phyloP scores from a whole-genome alignment of 2,888 invertebrate genomes.

The Epinotia bilunana region DNA sequence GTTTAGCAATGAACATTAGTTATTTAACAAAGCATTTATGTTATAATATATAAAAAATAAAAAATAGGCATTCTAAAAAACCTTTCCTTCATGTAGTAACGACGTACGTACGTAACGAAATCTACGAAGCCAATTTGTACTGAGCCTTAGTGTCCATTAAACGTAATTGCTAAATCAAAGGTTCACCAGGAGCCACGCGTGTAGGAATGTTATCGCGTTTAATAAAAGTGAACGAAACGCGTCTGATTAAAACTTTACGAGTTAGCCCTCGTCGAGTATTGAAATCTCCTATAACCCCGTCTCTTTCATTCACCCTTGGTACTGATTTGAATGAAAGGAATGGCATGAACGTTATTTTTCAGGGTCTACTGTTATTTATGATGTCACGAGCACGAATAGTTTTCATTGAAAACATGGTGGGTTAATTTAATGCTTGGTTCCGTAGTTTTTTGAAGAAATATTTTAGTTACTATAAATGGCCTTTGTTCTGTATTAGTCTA shows the following conservation, averaged over 20 bases:
- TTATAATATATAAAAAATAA: too few relatives aligned
- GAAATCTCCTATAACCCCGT: not conserved
- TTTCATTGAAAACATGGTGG: constrained; percentile 5
- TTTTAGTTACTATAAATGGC: too few relatives aligned
- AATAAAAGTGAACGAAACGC: constrained; percentile 65
- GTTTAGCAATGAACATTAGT: too few relatives aligned
- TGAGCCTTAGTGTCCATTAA: constrained; percentile 23
- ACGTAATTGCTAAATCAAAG: constrained; percentile 39
- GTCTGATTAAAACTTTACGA: constrained; percentile 77
- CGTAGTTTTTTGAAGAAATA: not conserved
- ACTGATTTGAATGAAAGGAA: not conserved
- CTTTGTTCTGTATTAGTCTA: too few relatives aligned
- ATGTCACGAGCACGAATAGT: constrained; percentile 47
- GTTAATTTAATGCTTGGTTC: constrained; percentile 10
- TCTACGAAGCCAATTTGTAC: constrained; percentile 28
- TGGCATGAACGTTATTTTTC: not conserved
- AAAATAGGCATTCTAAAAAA: too few relatives aligned
- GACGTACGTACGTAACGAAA: constrained; percentile 1
- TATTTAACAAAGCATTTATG: too few relatives aligned
- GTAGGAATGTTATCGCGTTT: constrained; percentile 65
- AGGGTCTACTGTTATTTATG: constrained; percentile 56
- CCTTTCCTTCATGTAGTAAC: too few relatives aligned
- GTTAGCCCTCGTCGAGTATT: constrained; percentile 46
- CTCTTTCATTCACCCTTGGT: not conserved
- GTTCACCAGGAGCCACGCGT: constrained; percentile 68